Evolutionary conservation across 2,888 invertebrate species (phyloP).

Genomic region (Xiphydria camelus): DNA sequence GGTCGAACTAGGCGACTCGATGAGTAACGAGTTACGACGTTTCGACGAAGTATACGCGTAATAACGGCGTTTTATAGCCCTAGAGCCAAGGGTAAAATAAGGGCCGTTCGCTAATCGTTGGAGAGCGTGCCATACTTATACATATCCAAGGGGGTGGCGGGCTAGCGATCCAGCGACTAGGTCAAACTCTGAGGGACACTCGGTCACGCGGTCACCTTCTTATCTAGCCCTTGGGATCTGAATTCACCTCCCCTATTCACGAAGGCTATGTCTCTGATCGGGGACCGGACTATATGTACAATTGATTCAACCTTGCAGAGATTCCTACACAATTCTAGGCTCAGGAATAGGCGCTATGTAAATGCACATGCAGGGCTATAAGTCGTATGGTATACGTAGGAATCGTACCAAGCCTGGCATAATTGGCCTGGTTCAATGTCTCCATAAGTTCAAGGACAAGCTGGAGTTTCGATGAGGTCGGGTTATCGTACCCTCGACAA

Average conservation of each 20-base stretch:
- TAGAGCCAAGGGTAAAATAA: no score
- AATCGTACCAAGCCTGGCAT: no score
- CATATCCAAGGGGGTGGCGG: no score
- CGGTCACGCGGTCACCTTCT: slow-evolving; percentile 34
- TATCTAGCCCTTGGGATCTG: slow-evolving; percentile 26
- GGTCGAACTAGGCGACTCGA: no score
- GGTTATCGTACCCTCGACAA: not conserved
- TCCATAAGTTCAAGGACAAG: slow-evolving; percentile 22
- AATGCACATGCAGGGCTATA: not conserved
- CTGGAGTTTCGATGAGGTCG: slow-evolving; percentile 10
- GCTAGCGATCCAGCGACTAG: slow-evolving; percentile 22
- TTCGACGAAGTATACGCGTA: no score
- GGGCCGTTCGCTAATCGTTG: no score
- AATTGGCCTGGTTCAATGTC: slow-evolving; percentile 32
- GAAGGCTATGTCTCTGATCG: no score
- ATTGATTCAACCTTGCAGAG: not conserved
- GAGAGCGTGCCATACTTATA: no score
- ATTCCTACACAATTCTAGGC: not conserved
- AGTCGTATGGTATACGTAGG: no score
- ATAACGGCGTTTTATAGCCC: no score
- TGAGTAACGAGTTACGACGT: no score
- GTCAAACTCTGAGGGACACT: slow-evolving; percentile 34
- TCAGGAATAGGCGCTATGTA: not conserved
- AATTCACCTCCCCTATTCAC: slow-evolving; percentile 3
- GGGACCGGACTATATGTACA: not conserved